phyloP scores from a whole-genome alignment of 2,888 invertebrate genomes.

The Merodon equestris region DNA sequence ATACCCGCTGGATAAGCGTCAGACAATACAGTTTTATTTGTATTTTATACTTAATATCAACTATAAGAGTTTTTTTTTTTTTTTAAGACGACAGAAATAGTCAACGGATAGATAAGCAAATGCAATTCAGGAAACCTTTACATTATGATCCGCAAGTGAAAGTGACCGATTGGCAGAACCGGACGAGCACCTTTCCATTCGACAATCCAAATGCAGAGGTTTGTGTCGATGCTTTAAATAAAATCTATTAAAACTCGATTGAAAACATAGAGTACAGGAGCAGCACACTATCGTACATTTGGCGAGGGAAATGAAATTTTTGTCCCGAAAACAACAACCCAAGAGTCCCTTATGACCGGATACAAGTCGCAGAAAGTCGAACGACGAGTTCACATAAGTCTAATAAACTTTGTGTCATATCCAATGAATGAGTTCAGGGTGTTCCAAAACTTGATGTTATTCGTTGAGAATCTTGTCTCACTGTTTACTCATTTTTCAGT shows the following conservation, averaged over 20 bases:
- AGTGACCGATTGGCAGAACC: conserved; percentile 46
- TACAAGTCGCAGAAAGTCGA: neutral
- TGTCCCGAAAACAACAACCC: conserved; percentile 38
- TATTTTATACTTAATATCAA: too few species aligned
- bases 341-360: conserved; percentile 9
- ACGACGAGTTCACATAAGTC: conserved; percentile 4
- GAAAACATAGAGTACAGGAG: neutral
- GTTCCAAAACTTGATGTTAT: neutral
- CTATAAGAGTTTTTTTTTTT: too few species aligned
- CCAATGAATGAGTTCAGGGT: conserved; percentile 43
- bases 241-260: neutral
- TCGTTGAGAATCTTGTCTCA: too few species aligned
- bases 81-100: too few species aligned
- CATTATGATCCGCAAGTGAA: neutral
- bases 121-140: too few species aligned
- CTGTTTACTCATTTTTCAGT: conserved; percentile 26
- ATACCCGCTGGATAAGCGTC: too few species aligned
- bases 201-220: conserved; percentile 13
- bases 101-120: too few species aligned
- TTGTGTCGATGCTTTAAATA: neutral
- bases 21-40: too few species aligned
- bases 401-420: conserved; percentile 42
- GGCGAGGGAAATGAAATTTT: conserved; percentile 11
- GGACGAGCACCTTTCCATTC: conserved; percentile 11
- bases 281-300: conserved; percentile 41